These are phyloP conservation scores for Rhamnusium bicolor DNA, from an alignment of 2,888 invertebrate species.

Conservation along the genomic window DNA sequence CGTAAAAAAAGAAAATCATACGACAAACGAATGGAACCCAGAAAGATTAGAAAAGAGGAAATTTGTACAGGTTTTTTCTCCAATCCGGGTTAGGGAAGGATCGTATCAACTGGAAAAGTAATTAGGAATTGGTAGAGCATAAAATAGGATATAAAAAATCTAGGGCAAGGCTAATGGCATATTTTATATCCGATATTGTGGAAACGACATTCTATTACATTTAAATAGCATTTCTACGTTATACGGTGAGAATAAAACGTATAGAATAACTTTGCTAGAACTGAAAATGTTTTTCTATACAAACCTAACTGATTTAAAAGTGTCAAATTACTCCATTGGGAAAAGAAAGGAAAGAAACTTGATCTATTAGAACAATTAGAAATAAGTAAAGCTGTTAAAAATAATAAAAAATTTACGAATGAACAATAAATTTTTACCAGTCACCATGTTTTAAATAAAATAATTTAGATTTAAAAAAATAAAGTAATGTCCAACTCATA, in stretches of 20 bases:
- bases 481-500: too few relatives aligned
- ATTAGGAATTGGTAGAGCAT: not conserved
- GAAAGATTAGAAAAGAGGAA: not conserved
- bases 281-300: not conserved
- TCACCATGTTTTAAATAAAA: too few relatives aligned
- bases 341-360: too few relatives aligned
- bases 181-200: not conserved
- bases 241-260: not conserved
- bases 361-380: too few relatives aligned
- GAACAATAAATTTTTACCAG: too few relatives aligned
- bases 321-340: too few relatives aligned
- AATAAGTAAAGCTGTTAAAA: too few relatives aligned
- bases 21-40: not conserved
- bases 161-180: not conserved
- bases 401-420: too few relatives aligned
- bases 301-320: too few relatives aligned
- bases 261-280: not conserved
- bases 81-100: conserved; percentile 1
- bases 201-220: not conserved
- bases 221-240: not conserved
- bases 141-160: conserved; percentile 1
- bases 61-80: not conserved
- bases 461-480: too few relatives aligned
- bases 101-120: not conserved
- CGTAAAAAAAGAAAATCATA: not conserved